phyloP scores from a whole-genome alignment of 2,113 vertebrate genomes.

The Colistium nudipinnis region DNA sequence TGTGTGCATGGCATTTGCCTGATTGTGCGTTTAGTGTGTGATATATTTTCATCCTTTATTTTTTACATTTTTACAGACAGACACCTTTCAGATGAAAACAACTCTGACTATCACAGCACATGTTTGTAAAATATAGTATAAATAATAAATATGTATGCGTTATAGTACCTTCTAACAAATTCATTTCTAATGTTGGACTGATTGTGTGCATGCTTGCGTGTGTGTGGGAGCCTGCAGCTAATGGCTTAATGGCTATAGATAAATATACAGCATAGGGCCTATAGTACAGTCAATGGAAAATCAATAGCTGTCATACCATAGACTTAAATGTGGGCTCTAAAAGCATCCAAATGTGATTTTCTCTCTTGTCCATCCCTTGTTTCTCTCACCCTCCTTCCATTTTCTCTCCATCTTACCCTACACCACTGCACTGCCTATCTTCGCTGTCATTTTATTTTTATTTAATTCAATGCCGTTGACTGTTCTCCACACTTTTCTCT shows the following conservation, averaged over 20 bases:
- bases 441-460: background rate
- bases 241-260: constrained; percentile 56
- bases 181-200: no score
- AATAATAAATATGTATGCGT: no score
- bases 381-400: background rate
- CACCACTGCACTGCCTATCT: background rate
- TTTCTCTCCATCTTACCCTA: background rate
- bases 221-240: constrained; percentile 30
- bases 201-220: constrained; percentile 11
- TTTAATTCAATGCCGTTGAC: no score
- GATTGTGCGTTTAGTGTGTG: background rate
- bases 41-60: background rate
- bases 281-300: constrained; percentile 67
- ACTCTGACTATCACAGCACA: no score
- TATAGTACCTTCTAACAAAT: no score
- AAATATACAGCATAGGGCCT: constrained; percentile 46
- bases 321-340: constrained; percentile 54
- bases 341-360: constrained; percentile 44
- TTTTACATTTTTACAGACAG: no score
- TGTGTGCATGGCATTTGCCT: background rate
- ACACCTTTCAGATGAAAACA: no score
- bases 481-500: no score
- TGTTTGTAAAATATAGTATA: no score
- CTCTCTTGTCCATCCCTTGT: background rate
- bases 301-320: constrained; percentile 68